Base-by-base conservation (phyloP, 2,113 vertebrate genomes). In the Aegotheles bennettii region DNA sequence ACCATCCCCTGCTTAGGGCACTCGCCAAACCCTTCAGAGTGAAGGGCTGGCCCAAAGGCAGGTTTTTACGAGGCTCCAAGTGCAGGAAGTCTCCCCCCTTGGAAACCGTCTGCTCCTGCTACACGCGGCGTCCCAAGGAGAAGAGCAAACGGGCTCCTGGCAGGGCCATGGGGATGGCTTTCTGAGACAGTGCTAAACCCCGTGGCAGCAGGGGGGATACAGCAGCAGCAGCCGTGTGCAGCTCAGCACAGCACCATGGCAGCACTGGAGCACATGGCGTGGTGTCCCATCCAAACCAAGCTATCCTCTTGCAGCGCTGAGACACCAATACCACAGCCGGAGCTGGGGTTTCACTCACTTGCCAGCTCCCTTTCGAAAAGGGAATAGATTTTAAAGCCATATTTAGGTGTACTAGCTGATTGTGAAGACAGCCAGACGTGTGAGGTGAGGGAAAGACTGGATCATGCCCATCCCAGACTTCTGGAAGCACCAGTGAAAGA, bases 371-470 rank as follows among this genome's bases (percentile, higher is more conserved):
- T 71, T 90, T 91, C 45, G 92, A 87, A 93, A 94, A 89, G 51
- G 33, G 48, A 88, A 88, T 26, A 70, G 76, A 80, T 94, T 88
- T 80, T 53, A 93, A 96, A 90, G 60, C 89, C 84, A 14, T 79
- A 76, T 85, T 89, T 71, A 84, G 80, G 60, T 87, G 79, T 73
- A 93, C 43, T 82, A 70, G 64, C 8, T 50, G 53, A 94, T 28
- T 67, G 38, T 29, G 6, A 85, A 93, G 84, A 59, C 64, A 95
- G 90, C 59, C 86, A 91, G 77, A 89, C 48, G 28, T 87, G 94
- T 89, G 94, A 91, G 29, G 43, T 19, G 74, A 95, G 74, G 84
- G 78, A 93, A 93, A 90, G 75, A 82, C 53, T 93, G 65, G 77
- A 75, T 94, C 80, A 75, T 87, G 40, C 57, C 61, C 65, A 76